Percentiles rank a stretch among this genome's conserved stretches.
These are phyloP conservation scores for Drosophila dives DNA, from an alignment of 2,888 invertebrate genomes.

Conservation along the genomic window DNA sequence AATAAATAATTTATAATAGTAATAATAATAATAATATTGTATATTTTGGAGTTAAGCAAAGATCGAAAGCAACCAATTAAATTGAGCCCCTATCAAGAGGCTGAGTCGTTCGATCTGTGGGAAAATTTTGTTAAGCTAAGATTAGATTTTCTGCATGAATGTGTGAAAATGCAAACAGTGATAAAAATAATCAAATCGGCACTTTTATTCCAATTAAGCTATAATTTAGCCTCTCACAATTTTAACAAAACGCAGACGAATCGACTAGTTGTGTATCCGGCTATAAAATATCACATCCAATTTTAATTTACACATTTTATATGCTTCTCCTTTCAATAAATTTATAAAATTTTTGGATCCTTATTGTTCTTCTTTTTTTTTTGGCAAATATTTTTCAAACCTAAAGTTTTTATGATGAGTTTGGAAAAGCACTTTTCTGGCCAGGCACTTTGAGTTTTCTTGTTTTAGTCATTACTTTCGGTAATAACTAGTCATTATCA, in stretches of 20 bases:
- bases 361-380: background rate
- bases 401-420: background rate
- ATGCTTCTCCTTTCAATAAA: background rate
- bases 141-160: background rate
- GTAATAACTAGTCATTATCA: background rate
- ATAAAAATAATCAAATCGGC: background rate
- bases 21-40: background rate
- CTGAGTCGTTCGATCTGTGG: background rate
- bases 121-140: background rate
- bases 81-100: background rate
- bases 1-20: background rate
- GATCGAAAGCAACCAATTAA: background rate
- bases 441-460: background rate
- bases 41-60: background rate
- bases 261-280: background rate
- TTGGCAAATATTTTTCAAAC: background rate
- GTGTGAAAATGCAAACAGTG: background rate
- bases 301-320: background rate
- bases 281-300: background rate
- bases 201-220: background rate
- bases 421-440: background rate
- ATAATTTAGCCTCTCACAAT: background rate
- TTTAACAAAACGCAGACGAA: background rate
- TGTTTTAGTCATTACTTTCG: background rate
- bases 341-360: background rate